Percentiles rank a stretch among this genome's conserved stretches.
Evolutionary conservation across 2,797 vertebrate species (phyloP).

Genomic region (Centropyge bicolor): DNA sequence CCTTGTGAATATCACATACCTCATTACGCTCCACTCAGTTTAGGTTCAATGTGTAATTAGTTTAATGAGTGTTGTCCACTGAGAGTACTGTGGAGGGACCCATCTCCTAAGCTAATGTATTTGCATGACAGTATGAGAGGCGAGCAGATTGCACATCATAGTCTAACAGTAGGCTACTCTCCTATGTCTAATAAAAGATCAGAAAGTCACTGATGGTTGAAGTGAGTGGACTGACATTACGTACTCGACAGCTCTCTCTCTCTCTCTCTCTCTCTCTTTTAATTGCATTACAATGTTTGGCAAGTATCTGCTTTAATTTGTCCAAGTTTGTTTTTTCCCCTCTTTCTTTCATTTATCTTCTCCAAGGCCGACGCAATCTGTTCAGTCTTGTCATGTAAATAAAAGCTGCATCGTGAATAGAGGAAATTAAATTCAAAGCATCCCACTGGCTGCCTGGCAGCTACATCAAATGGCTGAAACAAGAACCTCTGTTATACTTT

Average conservation of each 20-base stretch:
- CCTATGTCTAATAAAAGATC: slow-evolving; percentile 79
- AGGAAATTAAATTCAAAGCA: slow-evolving; percentile 81
- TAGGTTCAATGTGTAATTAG: slow-evolving; percentile 84
- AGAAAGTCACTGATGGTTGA: slow-evolving; percentile 78
- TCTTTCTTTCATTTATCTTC: slow-evolving; percentile 61
- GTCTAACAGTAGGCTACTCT: slow-evolving; percentile 78
- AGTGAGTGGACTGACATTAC: slow-evolving; percentile 66
- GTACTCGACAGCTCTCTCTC: slow-evolving; percentile 50
- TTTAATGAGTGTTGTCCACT: slow-evolving; percentile 84
- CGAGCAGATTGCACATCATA: slow-evolving; percentile 85
- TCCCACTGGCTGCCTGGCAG: slow-evolving; percentile 85
- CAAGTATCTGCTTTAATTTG: slow-evolving; percentile 78
- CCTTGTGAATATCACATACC: slow-evolving; percentile 79
- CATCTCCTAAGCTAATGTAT: slow-evolving; percentile 76
- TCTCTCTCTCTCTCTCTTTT: slow-evolving; percentile 60
- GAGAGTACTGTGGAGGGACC: slow-evolving; percentile 77
- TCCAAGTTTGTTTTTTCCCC: slow-evolving; percentile 51
- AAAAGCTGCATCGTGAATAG: slow-evolving; percentile 82
- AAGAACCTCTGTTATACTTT: slow-evolving; percentile 67
- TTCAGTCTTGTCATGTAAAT: slow-evolving; percentile 83
- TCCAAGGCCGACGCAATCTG: slow-evolving; percentile 78
- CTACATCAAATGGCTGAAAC: slow-evolving; percentile 80
- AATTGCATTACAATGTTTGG: slow-evolving; percentile 79
- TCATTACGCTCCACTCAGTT: slow-evolving; percentile 81
- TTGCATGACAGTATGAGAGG: slow-evolving; percentile 80